phyloP scores from a whole-genome alignment of 2,888 invertebrate species.

The Coelopa pilipes region DNA sequence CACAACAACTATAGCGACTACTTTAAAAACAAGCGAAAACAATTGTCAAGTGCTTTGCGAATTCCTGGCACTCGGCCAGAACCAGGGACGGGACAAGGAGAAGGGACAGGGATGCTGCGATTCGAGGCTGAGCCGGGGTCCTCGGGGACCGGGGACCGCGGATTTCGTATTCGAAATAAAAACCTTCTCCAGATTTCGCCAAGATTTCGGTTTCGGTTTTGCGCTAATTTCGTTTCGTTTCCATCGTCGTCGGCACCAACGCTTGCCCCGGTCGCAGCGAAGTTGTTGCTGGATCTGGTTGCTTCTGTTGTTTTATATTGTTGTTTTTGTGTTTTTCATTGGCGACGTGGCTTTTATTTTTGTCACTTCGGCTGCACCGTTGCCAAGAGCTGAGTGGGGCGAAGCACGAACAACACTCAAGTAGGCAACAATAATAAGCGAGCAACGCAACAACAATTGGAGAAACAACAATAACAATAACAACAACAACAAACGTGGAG shows the following conservation, averaged over 20 bases:
- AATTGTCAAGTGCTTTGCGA: conserved; percentile 17
- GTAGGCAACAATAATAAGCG: background rate
- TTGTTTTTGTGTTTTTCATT: background rate
- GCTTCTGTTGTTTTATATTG: background rate
- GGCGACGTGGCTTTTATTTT: conserved; percentile 11
- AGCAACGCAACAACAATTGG: background rate
- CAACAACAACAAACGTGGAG: conserved; percentile 2
- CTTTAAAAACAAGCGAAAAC: background rate
- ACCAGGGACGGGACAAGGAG: background rate
- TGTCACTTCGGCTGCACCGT: conserved; percentile 7
- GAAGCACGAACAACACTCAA: background rate
- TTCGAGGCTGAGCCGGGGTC: too few relatives aligned
- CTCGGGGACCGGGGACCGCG: too few relatives aligned
- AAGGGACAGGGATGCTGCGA: too few relatives aligned
- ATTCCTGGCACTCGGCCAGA: conserved; percentile 26
- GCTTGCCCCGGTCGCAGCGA: too few relatives aligned
- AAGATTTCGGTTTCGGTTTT: conserved; percentile 33
- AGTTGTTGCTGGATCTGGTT: background rate
- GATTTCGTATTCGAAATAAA: background rate
- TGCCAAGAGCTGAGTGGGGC: background rate
- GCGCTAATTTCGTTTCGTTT: conserved; percentile 27
- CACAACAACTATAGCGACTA: background rate
- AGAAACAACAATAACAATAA: background rate
- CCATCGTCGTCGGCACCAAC: background rate
- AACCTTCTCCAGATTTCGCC: conserved; percentile 8